Evolutionary conservation across 2,113 vertebrate species (phyloP).

Genomic region (Laticauda laticaudata): DNA sequence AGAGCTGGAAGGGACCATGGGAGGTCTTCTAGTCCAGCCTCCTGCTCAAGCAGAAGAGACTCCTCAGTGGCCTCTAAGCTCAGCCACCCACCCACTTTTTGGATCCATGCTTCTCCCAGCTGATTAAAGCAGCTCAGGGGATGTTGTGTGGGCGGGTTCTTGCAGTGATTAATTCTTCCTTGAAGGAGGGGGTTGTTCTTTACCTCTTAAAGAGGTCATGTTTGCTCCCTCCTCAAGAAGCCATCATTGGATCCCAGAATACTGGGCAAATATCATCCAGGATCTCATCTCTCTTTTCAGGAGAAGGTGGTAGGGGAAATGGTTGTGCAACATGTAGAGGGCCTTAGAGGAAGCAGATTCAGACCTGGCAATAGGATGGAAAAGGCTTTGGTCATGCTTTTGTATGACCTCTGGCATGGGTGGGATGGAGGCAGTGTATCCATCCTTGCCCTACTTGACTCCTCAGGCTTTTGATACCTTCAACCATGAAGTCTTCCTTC

Average conservation of each 20-base stretch:
- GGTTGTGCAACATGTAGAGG: neutral
- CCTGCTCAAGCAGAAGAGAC: neutral
- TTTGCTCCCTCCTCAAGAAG: neutral
- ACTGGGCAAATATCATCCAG: neutral
- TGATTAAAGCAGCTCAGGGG: neutral
- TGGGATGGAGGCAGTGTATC: neutral
- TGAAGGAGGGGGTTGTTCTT: neutral
- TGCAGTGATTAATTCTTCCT: neutral
- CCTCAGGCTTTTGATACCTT: neutral
- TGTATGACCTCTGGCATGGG: neutral
- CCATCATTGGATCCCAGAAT: neutral
- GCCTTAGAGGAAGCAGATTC: neutral
- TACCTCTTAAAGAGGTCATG: neutral
- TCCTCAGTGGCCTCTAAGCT: neutral
- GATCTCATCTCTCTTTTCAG: neutral
- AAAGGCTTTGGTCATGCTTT: neutral
- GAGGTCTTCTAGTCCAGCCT: neutral
- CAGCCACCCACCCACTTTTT: neutral
- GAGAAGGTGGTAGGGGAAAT: neutral
- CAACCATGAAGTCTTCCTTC: neutral
- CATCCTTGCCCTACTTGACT: neutral
- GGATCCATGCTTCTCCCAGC: neutral
- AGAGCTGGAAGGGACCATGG: neutral
- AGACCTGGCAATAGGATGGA: neutral
- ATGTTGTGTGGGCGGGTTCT: neutral